Percentiles rank a stretch among this genome's conserved stretches.
phyloP scores from a whole-genome alignment of 2,797 vertebrate species.

The Bucorvus abyssinicus region DNA sequence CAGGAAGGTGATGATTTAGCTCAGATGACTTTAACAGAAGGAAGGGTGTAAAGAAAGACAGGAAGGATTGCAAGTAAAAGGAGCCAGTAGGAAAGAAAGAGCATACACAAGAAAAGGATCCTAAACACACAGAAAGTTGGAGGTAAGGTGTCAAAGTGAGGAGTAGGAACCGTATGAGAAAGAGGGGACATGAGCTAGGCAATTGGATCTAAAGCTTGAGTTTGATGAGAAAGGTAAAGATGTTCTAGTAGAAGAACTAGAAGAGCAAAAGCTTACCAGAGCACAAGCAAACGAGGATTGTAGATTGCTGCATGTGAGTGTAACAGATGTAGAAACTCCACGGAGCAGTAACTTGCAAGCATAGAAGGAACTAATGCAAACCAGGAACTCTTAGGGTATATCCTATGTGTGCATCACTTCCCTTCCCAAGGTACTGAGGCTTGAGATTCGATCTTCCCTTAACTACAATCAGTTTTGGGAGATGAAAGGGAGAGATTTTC shows the following conservation, averaged over 20 bases:
- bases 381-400: background rate
- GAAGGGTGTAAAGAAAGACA: background rate
- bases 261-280: background rate
- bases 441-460: background rate
- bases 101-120: background rate
- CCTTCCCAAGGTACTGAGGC: background rate
- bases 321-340: background rate
- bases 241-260: background rate
- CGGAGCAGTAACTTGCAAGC: background rate
- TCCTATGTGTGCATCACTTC: background rate
- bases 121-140: background rate
- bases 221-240: background rate
- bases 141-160: background rate
- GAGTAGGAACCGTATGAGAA: background rate
- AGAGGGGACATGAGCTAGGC: background rate
- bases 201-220: background rate
- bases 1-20: background rate
- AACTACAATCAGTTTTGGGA: background rate
- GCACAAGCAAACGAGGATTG: background rate
- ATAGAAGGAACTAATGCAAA: background rate
- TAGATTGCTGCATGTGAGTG: background rate
- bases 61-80: background rate
- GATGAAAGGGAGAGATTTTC: background rate
- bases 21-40: background rate
- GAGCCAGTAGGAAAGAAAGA: background rate